These are phyloP conservation scores for Orius insidiosus DNA, from an alignment of 1,140 invertebrate species.

Conservation along the genomic window DNA sequence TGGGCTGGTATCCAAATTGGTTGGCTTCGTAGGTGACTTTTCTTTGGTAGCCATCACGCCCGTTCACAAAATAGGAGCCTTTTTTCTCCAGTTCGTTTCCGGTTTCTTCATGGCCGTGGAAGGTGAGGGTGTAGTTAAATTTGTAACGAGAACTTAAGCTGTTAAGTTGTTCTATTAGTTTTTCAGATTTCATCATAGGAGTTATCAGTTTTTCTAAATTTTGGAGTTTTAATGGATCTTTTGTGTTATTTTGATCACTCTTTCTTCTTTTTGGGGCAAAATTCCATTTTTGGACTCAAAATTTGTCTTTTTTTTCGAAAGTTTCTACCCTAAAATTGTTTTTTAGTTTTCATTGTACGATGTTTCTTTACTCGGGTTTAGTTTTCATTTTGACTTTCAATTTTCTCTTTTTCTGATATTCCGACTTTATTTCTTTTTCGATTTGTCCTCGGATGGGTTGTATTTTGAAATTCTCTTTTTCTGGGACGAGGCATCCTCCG, in stretches of 20 bases:
- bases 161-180: too few species aligned
- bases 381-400: too few species aligned
- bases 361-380: too few species aligned
- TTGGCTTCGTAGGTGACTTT: conserved; percentile 50
- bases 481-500: conserved; percentile 21
- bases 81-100: conserved; percentile 43
- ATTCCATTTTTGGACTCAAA: too few species aligned
- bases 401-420: not conserved
- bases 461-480: conserved; percentile 17
- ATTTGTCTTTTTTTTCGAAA: too few species aligned
- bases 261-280: too few species aligned
- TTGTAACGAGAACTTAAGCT: conserved; percentile 28
- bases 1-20: conserved; percentile 50
- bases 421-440: not conserved
- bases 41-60: conserved; percentile 43
- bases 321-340: too few species aligned
- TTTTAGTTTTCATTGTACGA: too few species aligned
- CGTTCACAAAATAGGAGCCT: conserved; percentile 49
- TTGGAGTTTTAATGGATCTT: too few species aligned
- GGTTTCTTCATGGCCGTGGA: conserved; percentile 53
- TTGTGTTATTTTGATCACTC: too few species aligned
- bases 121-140: conserved; percentile 55
- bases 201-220: too few species aligned
- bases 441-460: not conserved
- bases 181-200: too few species aligned